Evolutionary conservation across 2,888 invertebrate species (phyloP).

Genomic region (Odontomyia ornata): DNA sequence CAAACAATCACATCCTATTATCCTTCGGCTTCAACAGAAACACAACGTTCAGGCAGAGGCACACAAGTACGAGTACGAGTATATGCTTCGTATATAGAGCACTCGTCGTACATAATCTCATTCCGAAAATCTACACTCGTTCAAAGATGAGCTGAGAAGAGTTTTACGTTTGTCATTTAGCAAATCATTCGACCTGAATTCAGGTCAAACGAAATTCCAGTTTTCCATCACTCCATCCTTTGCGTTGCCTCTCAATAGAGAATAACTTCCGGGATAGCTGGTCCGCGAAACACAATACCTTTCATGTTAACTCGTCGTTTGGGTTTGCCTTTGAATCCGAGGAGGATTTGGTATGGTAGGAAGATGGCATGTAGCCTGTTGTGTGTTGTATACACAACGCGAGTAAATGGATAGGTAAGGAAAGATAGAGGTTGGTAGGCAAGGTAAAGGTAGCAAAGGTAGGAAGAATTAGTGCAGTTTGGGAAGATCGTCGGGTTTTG

Average conservation of each 20-base stretch:
- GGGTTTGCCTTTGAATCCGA: neutral
- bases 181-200: conserved; percentile 19
- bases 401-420: neutral
- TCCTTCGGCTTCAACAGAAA: neutral
- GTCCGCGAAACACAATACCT: conserved; percentile 19
- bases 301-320: neutral
- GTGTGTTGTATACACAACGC: too few relatives aligned
- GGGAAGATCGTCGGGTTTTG: neutral
- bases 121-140: too few relatives aligned
- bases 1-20: neutral
- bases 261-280: conserved; percentile 43
- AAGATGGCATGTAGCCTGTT: neutral
- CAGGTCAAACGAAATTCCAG: conserved; percentile 35
- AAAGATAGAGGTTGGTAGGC: too few relatives aligned
- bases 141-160: neutral
- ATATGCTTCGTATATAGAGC: too few relatives aligned
- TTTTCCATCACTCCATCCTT: conserved; percentile 26
- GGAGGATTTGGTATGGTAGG: neutral
- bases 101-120: too few relatives aligned
- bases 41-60: neutral
- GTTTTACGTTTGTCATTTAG: conserved; percentile 26
- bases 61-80: neutral
- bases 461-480: neutral
- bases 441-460: neutral
- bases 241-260: conserved; percentile 20